A percentile compares a stretch with the other conserved stretches of the same genome.
Conservation (phyloP, 2,888 invertebrate species). For the Caenorhabditis parvicauda region DNA sequence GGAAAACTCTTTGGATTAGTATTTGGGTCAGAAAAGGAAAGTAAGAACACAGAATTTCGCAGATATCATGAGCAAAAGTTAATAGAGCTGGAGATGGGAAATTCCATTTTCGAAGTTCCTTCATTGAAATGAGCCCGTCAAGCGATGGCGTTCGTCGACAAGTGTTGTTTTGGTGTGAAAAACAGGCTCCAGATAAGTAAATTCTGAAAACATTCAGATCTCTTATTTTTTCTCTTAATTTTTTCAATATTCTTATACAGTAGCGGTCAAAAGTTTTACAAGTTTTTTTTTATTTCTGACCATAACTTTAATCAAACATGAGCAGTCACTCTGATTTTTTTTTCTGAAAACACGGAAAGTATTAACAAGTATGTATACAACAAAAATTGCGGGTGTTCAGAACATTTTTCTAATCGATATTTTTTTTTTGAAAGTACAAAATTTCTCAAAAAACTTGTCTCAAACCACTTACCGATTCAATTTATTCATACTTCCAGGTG, state of each 20-base stretch:
- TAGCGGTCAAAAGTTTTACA: too few relatives aligned
- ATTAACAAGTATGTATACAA: too few relatives aligned
- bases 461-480: conserved; percentile 1
- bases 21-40: neutral
- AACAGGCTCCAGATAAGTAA: conserved; percentile 27
- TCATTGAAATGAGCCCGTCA: conserved; percentile 13
- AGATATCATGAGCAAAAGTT: conserved; percentile 10
- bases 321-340: too few relatives aligned
- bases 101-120: neutral
- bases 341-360: too few relatives aligned
- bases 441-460: too few relatives aligned
- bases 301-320: too few relatives aligned
- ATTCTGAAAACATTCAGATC: conserved; percentile 14
- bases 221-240: too few relatives aligned
- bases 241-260: too few relatives aligned
- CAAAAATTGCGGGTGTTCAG: too few relatives aligned
- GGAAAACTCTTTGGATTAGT: conserved; percentile 7
- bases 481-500: conserved; percentile 26
- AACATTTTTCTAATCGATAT: too few relatives aligned
- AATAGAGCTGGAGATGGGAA: conserved; percentile 9
- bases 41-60: neutral
- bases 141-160: conserved; percentile 19
- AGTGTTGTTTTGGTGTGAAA: conserved; percentile 20
- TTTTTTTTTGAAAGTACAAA: too few relatives aligned
- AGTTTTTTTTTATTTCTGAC: too few relatives aligned